phyloP scores from a whole-genome alignment of 1,140 invertebrate species.

The Carposina sasakii region DNA sequence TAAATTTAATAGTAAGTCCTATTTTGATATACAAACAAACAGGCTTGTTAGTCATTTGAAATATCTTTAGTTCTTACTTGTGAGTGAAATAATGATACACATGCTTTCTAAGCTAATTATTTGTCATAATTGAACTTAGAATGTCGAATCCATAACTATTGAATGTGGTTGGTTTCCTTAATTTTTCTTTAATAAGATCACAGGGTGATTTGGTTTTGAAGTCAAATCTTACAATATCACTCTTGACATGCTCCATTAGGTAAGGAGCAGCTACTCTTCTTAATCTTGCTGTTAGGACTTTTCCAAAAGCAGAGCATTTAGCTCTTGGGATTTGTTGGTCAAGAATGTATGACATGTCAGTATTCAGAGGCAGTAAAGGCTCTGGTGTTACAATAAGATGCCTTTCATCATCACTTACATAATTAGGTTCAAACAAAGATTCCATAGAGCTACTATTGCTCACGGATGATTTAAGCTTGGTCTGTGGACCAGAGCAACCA shows the following conservation, averaged over 20 bases:
- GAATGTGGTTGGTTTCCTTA: slow-evolving; percentile 37
- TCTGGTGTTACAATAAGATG: slow-evolving; percentile 25
- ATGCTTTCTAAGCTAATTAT: too few relatives aligned
- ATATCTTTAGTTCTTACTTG: too few relatives aligned
- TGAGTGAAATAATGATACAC: too few relatives aligned
- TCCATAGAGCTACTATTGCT: slow-evolving; percentile 46
- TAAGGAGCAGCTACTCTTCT: slow-evolving; percentile 40
- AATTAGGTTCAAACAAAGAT: slow-evolving; percentile 38
- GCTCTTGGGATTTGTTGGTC: slow-evolving; percentile 30
- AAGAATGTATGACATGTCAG: slow-evolving; percentile 49
- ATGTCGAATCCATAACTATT: too few relatives aligned
- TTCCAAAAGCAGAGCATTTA: slow-evolving; percentile 51
- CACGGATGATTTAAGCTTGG: slow-evolving; percentile 1
- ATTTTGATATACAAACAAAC: too few relatives aligned
- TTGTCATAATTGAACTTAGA: too few relatives aligned
- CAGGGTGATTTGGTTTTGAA: slow-evolving; percentile 49
- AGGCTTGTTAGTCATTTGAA: too few relatives aligned
- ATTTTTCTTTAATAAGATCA: slow-evolving; percentile 45
- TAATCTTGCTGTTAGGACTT: slow-evolving; percentile 36
- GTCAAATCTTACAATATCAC: slow-evolving; percentile 38
- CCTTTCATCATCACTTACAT: slow-evolving; percentile 17
- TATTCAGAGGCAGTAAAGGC: slow-evolving; percentile 35
- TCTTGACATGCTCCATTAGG: slow-evolving; percentile 27
- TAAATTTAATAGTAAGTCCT: too few relatives aligned
- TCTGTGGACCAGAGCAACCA: background rate